Evolutionary conservation across 2,797 vertebrate species (phyloP).

Genomic region (Anguilla obscura): DNA sequence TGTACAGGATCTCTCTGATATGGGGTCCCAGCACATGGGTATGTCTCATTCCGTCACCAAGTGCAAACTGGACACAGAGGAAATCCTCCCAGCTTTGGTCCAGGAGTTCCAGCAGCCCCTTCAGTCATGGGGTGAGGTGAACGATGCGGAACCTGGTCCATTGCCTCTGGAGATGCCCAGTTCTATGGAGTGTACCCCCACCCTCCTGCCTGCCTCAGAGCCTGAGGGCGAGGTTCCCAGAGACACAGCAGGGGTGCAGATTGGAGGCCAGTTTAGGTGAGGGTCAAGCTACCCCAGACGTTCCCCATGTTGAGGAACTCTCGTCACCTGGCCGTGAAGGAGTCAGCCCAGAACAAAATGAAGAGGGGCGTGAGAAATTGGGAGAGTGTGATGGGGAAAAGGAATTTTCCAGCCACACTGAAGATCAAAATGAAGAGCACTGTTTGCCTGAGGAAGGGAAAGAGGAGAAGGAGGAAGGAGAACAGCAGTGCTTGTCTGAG

Average conservation of each 20-base stretch:
- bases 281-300: background rate
- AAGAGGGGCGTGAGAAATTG: slow-evolving; percentile 4
- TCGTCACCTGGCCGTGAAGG: background rate
- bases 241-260: slow-evolving; percentile 33
- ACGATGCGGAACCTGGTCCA: slow-evolving; percentile 62
- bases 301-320: background rate
- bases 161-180: slow-evolving; percentile 72
- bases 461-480: background rate
- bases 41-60: slow-evolving; percentile 25
- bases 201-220: slow-evolving; percentile 50
- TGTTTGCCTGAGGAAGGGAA: slow-evolving; percentile 5
- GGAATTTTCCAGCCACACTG: slow-evolving; percentile 24
- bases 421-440: slow-evolving; percentile 13
- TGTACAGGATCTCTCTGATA: slow-evolving; percentile 48
- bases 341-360: background rate
- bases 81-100: slow-evolving; percentile 23
- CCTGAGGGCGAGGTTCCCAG: slow-evolving; percentile 41
- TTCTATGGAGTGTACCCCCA: slow-evolving; percentile 67
- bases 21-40: slow-evolving; percentile 35
- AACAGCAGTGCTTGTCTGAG: too few species aligned
- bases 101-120: background rate
- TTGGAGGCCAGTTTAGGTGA: background rate
- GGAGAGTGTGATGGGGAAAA: slow-evolving; percentile 26
- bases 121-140: slow-evolving; percentile 41
- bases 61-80: slow-evolving; percentile 19